phyloP scores from a whole-genome alignment of 2,888 invertebrate genomes.

The Clepsis dumicolana region DNA sequence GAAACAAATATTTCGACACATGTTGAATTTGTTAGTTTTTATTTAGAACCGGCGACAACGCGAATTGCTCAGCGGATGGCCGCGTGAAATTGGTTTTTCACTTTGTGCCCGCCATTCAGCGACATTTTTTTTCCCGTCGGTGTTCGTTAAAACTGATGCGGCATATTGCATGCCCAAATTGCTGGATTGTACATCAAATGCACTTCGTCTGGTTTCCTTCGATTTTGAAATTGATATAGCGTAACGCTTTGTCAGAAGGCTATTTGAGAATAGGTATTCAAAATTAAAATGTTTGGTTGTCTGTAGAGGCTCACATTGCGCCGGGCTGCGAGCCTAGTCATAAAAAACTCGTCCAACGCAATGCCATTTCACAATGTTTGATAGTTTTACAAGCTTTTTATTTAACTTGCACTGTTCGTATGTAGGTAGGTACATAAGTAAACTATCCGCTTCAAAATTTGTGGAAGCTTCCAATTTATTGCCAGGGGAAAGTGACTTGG shows the following conservation, averaged over 20 bases:
- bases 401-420: no score
- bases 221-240: background rate
- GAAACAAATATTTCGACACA: slow-evolving; percentile 35
- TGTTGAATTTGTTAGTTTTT: slow-evolving; percentile 55
- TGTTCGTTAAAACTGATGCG: slow-evolving; percentile 45
- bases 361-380: no score
- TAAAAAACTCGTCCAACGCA: no score
- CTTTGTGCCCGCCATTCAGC: slow-evolving; percentile 56
- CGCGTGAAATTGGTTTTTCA: slow-evolving; percentile 71
- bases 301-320: no score
- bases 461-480: no score
- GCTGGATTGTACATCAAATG: slow-evolving; percentile 26
- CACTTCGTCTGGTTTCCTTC: slow-evolving; percentile 19
- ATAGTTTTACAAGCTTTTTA: no score
- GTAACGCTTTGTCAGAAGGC: background rate
- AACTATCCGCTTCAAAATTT: no score
- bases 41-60: slow-evolving; percentile 61
- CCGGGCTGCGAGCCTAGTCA: no score
- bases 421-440: no score
- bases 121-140: slow-evolving; percentile 52
- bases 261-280: background rate
- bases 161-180: slow-evolving; percentile 39
- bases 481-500: no score
- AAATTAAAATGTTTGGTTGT: background rate
- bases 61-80: slow-evolving; percentile 56